Evolutionary conservation across 2,797 vertebrate genomes (phyloP).

Genomic region (Sebastes hubbsi): DNA sequence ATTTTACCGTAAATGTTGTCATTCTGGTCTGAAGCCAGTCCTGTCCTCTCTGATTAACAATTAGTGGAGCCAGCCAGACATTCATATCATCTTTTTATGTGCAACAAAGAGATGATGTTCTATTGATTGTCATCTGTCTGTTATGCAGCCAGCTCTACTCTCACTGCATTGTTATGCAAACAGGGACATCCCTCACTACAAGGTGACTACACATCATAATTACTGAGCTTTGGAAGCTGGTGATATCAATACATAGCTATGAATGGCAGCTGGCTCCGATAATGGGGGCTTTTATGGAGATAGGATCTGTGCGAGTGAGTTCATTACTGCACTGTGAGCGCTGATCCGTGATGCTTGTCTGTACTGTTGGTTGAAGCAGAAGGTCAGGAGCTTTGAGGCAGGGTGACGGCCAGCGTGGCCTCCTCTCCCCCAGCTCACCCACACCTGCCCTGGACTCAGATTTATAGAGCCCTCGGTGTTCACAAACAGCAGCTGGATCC

Average conservation of each 20-base stretch:
- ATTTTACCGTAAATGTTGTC: slow-evolving; percentile 21
- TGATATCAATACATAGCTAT: slow-evolving; percentile 43
- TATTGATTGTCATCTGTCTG: slow-evolving; percentile 36
- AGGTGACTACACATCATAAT: slow-evolving; percentile 50
- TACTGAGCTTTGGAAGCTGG: slow-evolving; percentile 32
- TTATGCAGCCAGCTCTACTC: slow-evolving; percentile 6
- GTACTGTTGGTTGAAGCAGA: not conserved
- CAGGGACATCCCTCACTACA: slow-evolving; percentile 37
- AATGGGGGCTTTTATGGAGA: slow-evolving; percentile 47
- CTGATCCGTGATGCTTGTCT: not conserved
- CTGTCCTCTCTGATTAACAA: slow-evolving; percentile 33
- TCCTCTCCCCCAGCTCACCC: slow-evolving; percentile 17
- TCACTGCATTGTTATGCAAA: slow-evolving; percentile 2
- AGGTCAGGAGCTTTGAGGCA: slow-evolving; percentile 17
- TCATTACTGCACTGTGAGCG: slow-evolving; percentile 14
- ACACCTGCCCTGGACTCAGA: slow-evolving; percentile 55
- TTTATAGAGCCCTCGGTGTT: slow-evolving; percentile 58
- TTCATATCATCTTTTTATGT: slow-evolving; percentile 2
- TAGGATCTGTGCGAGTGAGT: slow-evolving; percentile 22
- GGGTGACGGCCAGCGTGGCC: not conserved
- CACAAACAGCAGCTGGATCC: slow-evolving; percentile 64
- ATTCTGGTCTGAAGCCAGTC: slow-evolving; percentile 21
- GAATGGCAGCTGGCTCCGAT: slow-evolving; percentile 45
- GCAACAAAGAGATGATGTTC: slow-evolving; percentile 13
- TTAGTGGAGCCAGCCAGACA: slow-evolving; percentile 4